Conservation (phyloP, 2,797 vertebrate species). For the Propithecus perrieri region DNA sequence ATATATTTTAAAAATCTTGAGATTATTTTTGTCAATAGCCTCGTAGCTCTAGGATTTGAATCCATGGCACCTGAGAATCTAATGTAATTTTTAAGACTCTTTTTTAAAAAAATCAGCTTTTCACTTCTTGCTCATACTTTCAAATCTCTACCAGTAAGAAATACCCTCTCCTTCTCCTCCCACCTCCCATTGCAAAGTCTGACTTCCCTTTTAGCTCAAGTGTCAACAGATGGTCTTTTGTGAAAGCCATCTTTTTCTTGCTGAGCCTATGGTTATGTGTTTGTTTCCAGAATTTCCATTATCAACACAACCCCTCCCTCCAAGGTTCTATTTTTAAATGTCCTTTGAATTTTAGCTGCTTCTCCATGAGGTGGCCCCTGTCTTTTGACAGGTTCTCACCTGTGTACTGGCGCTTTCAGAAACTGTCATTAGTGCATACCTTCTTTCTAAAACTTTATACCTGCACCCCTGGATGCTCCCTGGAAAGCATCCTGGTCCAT, state of each 20-base stretch:
- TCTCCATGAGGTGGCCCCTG: background rate
- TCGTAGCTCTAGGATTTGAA: background rate
- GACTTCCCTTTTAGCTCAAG: background rate
- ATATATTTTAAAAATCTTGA: background rate
- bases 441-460: background rate
- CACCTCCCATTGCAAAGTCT: background rate
- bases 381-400: background rate
- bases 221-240: background rate
- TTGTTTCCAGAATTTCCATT: background rate
- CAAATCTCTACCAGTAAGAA: background rate
- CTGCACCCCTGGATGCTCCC: background rate
- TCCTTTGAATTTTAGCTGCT: slow-evolving; percentile 30
- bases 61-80: background rate
- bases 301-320: background rate
- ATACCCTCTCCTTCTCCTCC: background rate
- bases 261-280: background rate
- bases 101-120: background rate
- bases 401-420: background rate
- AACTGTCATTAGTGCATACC: background rate
- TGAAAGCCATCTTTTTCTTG: background rate
- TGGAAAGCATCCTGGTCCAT: background rate
- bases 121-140: background rate
- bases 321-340: slow-evolving; percentile 22
- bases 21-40: background rate
- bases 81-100: background rate